Base-by-base conservation (phyloP, 1,140 invertebrate species). In the Asobara japonica region DNA sequence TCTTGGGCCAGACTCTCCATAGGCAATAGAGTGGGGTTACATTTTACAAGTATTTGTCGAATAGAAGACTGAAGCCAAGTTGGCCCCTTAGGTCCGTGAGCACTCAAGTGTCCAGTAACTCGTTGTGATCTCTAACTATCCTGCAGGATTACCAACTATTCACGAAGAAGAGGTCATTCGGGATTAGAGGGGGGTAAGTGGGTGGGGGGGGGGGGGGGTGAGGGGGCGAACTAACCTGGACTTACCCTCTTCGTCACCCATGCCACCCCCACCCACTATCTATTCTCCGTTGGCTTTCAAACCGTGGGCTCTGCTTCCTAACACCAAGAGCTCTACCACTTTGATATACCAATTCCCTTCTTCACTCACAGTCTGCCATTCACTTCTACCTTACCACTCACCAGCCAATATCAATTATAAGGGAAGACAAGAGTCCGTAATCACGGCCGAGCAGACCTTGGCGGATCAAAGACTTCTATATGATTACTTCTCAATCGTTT, bases 331-430 rank as follows among this genome's bases (percentile, higher is more conserved):
- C 31, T 20, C 41, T 41, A 60, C 18, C n/a, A 36, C 71, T 41
- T 71, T 73, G 69, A 75, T 73, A 51, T 62, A 18, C 61, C 30
- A 41, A 48, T 61, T 18, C 51, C 30, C 45, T 61, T 48, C 65
- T 61, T 33, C 61, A 18, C n/a, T 65, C 60, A 20, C 72, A 62
- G 41, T 65, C 33, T 45, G 31, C 65, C 38, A 25, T 36, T 48
- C 18, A 45, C 27, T 62, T 60, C 68, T 69, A 45, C 72, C 74
- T 77, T 75, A 70, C 69, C 60, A 51, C 65, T 75, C 60, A 65
- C 74, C 41, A 86, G 80, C 84, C 85, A 86, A 86, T 88, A 88
- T 88, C 86, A 88, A 88, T 88, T 88, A 88, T 88, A 88, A 86
- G 85, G 83, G 82, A 86, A 86, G 86, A 87, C 84, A 87, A 85